A percentile compares a stretch with the other conserved stretches of the same genome.
Evolutionary conservation across 2,113 vertebrate species (phyloP).

Genomic region (Myanophis thanlyinensis): DNA sequence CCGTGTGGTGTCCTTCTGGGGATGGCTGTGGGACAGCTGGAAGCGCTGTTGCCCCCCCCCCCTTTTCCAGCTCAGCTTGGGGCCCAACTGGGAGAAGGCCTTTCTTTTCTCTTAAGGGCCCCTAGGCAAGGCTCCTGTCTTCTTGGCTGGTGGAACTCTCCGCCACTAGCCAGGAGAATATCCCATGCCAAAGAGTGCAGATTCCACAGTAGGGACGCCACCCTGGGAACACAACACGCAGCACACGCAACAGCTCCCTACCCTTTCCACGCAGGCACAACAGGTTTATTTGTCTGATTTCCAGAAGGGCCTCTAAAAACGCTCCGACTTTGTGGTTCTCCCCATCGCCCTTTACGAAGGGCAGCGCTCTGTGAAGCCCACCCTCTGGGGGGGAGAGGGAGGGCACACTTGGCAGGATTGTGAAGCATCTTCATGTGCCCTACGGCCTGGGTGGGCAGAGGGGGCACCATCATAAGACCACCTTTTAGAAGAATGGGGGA

Average conservation of each 20-base stretch:
- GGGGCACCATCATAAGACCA: background rate
- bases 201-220: background rate
- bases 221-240: background rate
- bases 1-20: background rate
- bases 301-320: background rate
- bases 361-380: accelerated
- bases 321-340: background rate
- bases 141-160: background rate
- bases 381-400: background rate
- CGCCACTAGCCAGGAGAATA: background rate
- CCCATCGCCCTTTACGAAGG: background rate
- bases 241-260: background rate
- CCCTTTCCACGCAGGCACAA: background rate
- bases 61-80: background rate
- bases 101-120: background rate
- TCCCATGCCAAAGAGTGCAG: background rate
- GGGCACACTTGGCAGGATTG: background rate
- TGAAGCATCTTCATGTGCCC: background rate
- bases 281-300: background rate
- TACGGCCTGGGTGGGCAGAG: background rate
- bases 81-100: background rate
- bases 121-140: background rate
- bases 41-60: background rate
- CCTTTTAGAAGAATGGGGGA: accelerated
- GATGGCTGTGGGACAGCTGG: background rate